These are phyloP conservation scores for Apamea sordens DNA, from an alignment of 2,888 invertebrate genomes.

Conservation along the genomic window DNA sequence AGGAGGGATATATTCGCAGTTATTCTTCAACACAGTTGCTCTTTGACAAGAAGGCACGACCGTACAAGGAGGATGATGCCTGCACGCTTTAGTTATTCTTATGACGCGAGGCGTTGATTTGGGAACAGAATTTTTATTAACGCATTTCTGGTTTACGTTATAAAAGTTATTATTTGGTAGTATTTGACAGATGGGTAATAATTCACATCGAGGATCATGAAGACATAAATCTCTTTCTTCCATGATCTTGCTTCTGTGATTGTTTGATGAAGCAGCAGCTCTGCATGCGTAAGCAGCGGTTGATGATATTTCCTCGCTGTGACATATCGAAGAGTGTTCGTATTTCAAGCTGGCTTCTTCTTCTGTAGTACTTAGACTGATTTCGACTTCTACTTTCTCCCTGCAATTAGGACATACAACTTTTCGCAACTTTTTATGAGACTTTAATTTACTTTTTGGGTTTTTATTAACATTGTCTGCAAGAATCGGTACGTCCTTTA, in stretches of 20 bases:
- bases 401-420: constrained; percentile 83
- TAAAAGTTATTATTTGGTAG: constrained; percentile 75
- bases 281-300: constrained; percentile 69
- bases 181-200: constrained; percentile 83
- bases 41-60: constrained; percentile 87
- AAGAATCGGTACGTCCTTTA: constrained; percentile 54
- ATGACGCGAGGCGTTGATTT: constrained; percentile 77
- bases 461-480: constrained; percentile 57
- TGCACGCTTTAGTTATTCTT: constrained; percentile 85
- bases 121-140: constrained; percentile 65
- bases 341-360: constrained; percentile 75
- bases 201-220: constrained; percentile 82
- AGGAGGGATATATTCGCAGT: constrained; percentile 83
- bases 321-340: constrained; percentile 66
- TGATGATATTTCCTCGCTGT: constrained; percentile 69
- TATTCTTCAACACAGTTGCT: constrained; percentile 81
- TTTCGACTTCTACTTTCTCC: constrained; percentile 76
- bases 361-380: constrained; percentile 74
- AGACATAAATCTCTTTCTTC: constrained; percentile 73
- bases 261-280: constrained; percentile 60
- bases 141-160: constrained; percentile 68
- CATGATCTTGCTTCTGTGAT: constrained; percentile 58
- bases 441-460: constrained; percentile 61
- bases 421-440: constrained; percentile 71
- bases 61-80: constrained; percentile 86